A percentile compares a stretch with the other conserved stretches of the same genome.
Evolutionary conservation across 2,797 vertebrate genomes (phyloP).

Genomic region (Phylloscopus collybita): DNA sequence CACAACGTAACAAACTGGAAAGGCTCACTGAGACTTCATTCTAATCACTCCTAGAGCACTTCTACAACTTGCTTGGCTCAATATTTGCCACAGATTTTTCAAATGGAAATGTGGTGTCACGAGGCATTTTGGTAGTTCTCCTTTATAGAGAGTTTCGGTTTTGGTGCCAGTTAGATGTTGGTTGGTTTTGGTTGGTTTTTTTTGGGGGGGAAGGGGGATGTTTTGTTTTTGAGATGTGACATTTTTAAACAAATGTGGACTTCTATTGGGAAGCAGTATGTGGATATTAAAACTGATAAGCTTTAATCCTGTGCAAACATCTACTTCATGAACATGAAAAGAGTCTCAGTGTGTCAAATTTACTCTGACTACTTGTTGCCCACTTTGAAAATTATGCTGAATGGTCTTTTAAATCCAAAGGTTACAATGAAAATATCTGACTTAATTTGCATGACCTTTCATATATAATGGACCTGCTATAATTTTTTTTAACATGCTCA

Average conservation of each 20-base stretch:
- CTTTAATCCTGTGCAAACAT: background rate
- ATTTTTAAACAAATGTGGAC: background rate
- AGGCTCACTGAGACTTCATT: background rate
- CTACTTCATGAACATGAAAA: background rate
- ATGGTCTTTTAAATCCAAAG: background rate
- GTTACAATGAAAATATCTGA: background rate
- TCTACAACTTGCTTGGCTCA: background rate
- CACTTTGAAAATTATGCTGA: background rate
- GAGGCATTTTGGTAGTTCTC: background rate
- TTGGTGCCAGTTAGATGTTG: background rate
- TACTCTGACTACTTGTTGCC: background rate
- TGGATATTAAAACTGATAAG: background rate
- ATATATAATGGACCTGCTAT: background rate
- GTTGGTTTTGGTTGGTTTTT: background rate
- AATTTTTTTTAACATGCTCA: background rate
- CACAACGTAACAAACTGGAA: background rate
- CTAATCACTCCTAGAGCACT: background rate
- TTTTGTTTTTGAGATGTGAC: background rate
- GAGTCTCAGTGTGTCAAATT: background rate
- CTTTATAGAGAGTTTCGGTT: background rate
- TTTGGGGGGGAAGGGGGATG: background rate
- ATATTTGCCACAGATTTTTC: background rate
- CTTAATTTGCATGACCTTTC: background rate
- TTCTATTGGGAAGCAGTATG: background rate
- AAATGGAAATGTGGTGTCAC: background rate